Percentiles rank a stretch among this genome's conserved stretches.
Evolutionary conservation across 2,113 vertebrate genomes (phyloP).

Genomic region (Argyrosomus japonicus): DNA sequence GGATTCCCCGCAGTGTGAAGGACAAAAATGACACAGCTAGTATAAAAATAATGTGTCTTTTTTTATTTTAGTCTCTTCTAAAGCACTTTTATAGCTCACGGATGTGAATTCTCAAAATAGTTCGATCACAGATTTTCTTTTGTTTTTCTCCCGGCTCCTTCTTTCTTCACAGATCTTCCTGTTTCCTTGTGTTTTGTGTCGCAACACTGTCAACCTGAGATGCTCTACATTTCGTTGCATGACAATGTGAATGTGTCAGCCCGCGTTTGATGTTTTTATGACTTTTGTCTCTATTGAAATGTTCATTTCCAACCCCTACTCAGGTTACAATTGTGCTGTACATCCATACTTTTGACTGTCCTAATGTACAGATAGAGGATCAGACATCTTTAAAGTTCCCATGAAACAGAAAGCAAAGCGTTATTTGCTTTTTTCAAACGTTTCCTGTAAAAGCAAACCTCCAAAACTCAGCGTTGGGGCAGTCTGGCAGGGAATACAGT

Average conservation of each 20-base stretch:
- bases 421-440: too few species aligned
- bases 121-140: conserved; percentile 2
- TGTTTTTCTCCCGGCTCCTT: not conserved
- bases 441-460: too few species aligned
- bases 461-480: too few species aligned
- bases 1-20: conserved; percentile 32
- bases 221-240: not conserved
- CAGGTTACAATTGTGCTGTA: not conserved
- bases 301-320: not conserved
- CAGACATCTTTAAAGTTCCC: not conserved
- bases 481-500: too few species aligned
- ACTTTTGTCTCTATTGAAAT: not conserved
- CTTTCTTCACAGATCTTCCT: not conserved
- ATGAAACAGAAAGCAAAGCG: too few species aligned
- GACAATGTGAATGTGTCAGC: not conserved
- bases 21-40: not conserved
- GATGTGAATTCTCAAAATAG: conserved; percentile 39
- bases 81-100: conserved; percentile 24
- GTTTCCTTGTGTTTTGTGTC: not conserved
- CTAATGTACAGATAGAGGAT: not conserved
- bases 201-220: not conserved
- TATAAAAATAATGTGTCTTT: conserved; percentile 18
- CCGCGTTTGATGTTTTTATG: not conserved
- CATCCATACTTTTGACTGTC: not conserved
- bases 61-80: conserved; percentile 6